Evolutionary conservation across 1,140 invertebrate genomes (phyloP), one percentile per base, ranked within the genome.

Genomic region (Helicoverpa zea): DNA sequence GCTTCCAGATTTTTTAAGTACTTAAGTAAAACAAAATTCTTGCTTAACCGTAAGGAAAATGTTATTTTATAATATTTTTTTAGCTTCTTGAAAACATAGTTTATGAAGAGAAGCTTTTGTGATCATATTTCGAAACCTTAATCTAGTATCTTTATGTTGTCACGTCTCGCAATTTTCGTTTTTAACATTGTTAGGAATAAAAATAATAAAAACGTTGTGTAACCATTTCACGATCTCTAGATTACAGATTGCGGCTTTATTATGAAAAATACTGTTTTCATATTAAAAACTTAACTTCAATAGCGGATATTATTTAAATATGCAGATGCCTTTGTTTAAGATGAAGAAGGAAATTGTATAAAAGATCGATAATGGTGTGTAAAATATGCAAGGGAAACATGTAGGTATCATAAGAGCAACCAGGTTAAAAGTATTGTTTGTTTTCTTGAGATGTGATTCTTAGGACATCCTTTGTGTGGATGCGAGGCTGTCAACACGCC

Each of bases 1-100:
- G 63, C 63, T 66, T 66, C 63, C 63, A 47, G 63, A 66, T 66
- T 66, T 59, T 66, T 49, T 49, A 66, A 49, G 35, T 47, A 2
- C 63, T 14, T 18, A 66, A 66, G 11, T 14, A 13, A 13, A 12
- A 61, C 59, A 10, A 13, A 11, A 18, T 64, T n/a, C 43, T 16
- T 14, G 14, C 47, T 68, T 23, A 18, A 68, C 52, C 52, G 11
- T 52, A 51, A 54, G 52, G 47, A 49, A 12, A 16, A 70, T 14
- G 18, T 14, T 12, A 54, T 35, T 35, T 35, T 35, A 14, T 52
- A 52, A 52, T 51, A 16, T 14, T 52, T 29, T 10, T 18, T 70
- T 18, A 10, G 10, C 30, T 35, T 64, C 29, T 52, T 52, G 56
- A 0, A 11, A 58, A 18, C 56, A 23, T 58, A 23, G 16, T 58